A percentile compares a stretch with the other conserved stretches of the same genome.
phyloP scores from a whole-genome alignment of 1,140 invertebrate genomes.

The Oncopeltus fasciatus region DNA sequence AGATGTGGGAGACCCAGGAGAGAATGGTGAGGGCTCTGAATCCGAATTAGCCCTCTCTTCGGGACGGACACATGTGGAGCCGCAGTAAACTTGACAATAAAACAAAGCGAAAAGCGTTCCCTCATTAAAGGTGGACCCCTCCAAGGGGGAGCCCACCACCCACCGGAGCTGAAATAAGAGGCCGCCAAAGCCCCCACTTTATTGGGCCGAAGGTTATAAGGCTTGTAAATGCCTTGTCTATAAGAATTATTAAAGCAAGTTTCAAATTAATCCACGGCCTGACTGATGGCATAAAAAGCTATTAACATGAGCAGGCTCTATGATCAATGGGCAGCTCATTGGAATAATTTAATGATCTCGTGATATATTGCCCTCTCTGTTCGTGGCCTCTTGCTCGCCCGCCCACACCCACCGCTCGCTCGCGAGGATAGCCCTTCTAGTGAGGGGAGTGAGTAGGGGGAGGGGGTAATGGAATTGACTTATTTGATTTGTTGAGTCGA shows the following conservation, averaged over 20 bases:
- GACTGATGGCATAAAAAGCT: conserved; percentile 23
- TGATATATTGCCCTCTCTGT: conserved; percentile 21
- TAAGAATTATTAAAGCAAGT: conserved; percentile 24
- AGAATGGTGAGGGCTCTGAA: background rate
- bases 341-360: conserved; percentile 21
- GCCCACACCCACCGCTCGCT: background rate
- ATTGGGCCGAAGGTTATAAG: conserved; percentile 18
- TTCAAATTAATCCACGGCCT: conserved; percentile 23
- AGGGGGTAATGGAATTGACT: no score
- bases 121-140: background rate
- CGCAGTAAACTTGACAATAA: conserved; percentile 5
- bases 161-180: background rate
- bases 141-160: background rate
- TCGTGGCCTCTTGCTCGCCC: background rate
- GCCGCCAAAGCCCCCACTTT: conserved; percentile 12
- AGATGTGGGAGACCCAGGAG: background rate
- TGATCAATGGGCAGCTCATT: conserved; percentile 22
- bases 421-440: no score
- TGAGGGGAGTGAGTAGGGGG: no score
- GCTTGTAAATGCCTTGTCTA: conserved; percentile 23
- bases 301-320: conserved; percentile 18
- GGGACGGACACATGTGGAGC: background rate
- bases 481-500: no score
- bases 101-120: background rate
- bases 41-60: background rate